Conservation (phyloP, 2,888 invertebrate species). For the Caenorhabditis imperialis region DNA sequence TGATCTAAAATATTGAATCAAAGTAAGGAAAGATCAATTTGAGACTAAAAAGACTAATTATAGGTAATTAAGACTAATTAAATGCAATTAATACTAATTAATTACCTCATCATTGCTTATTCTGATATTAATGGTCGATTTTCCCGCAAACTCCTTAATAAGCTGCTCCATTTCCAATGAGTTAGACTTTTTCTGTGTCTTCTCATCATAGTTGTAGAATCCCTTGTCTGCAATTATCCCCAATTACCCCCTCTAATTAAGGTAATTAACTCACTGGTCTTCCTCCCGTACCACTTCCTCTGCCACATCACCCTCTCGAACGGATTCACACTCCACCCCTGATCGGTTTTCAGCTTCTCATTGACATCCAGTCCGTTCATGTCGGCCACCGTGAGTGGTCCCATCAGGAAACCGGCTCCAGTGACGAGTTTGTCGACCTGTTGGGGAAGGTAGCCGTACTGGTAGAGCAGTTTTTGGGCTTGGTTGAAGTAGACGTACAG, state of each 20-base stretch:
- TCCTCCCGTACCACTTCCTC: constrained; percentile 63
- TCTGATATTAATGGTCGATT: constrained; percentile 32
- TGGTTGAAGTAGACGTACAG: constrained; percentile 60
- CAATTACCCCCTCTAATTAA: not conserved
- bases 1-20: too few relatives aligned
- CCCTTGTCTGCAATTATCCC: constrained; percentile 54
- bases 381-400: constrained; percentile 68
- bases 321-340: constrained; percentile 51
- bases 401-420: constrained; percentile 66
- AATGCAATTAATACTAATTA: too few relatives aligned
- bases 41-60: too few relatives aligned
- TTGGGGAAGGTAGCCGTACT: constrained; percentile 59
- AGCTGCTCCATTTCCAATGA: constrained; percentile 64
- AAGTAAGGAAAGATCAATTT: too few relatives aligned
- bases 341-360: constrained; percentile 62
- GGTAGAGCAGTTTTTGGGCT: constrained; percentile 56
- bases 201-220: constrained; percentile 65
- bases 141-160: constrained; percentile 40
- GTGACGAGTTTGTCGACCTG: constrained; percentile 62
- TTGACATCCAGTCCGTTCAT: constrained; percentile 71
- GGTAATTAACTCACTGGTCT: constrained; percentile 58
- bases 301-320: constrained; percentile 58
- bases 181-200: constrained; percentile 59
- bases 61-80: too few relatives aligned
- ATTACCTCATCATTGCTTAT: constrained; percentile 38